Evolutionary conservation across 2,113 vertebrate genomes (phyloP).

Genomic region (Rhizomys pruinosus): DNA sequence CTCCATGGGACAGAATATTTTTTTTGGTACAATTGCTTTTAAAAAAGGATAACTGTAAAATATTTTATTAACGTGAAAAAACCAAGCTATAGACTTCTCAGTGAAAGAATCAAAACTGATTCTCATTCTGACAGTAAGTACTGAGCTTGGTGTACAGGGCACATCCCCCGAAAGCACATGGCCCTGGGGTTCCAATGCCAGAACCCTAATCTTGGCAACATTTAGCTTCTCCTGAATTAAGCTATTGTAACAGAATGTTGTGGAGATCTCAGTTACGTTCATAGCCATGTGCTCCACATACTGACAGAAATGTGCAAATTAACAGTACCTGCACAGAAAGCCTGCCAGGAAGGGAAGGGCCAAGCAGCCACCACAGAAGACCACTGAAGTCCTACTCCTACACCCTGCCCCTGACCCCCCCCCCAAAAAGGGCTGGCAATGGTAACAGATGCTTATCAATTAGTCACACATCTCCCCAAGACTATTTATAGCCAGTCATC

Average conservation of each 20-base stretch:
- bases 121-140: conserved; percentile 40
- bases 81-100: conserved; percentile 18
- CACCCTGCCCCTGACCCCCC: neutral
- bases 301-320: neutral
- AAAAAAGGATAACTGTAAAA: neutral
- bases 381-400: neutral
- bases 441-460: neutral
- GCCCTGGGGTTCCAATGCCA: neutral
- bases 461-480: neutral
- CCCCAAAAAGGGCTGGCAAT: neutral
- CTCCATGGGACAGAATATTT: too few relatives aligned
- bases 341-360: neutral
- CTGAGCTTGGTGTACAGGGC: neutral
- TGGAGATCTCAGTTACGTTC: neutral
- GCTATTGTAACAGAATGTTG: neutral
- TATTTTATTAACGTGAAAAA: neutral
- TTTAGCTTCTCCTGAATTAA: conserved; percentile 32
- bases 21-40: neutral
- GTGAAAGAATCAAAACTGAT: conserved; percentile 8
- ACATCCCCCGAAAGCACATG: neutral
- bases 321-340: neutral
- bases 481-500: neutral
- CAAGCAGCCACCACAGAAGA: neutral
- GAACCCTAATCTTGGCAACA: neutral
- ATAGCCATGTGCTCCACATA: neutral